These are phyloP conservation scores for Rhyzopertha dominica DNA, from an alignment of 1,140 invertebrate genomes.

Conservation along the genomic window DNA sequence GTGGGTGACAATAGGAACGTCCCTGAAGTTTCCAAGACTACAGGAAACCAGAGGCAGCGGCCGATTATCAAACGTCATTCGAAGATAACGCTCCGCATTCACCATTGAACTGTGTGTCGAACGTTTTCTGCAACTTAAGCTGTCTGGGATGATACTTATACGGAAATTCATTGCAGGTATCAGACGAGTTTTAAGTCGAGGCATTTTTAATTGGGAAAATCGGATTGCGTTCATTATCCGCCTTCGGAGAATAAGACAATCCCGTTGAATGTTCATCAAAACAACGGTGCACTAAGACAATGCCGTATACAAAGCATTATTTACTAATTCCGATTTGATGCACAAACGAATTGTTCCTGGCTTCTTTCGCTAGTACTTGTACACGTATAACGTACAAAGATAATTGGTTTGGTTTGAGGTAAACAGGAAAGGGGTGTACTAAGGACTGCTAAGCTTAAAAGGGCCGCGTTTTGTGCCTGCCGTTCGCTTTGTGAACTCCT, in stretches of 20 bases:
- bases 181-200: constrained; percentile 24
- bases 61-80: constrained; percentile 44
- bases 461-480: constrained; percentile 21
- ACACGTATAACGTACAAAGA: constrained; percentile 21
- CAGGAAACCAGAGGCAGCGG: constrained; percentile 38
- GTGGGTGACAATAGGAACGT: constrained; percentile 37
- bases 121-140: too few relatives aligned
- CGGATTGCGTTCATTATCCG: constrained; percentile 42
- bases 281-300: constrained; percentile 25
- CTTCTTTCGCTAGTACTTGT: constrained; percentile 16
- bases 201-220: constrained; percentile 44
- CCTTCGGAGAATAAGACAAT: constrained; percentile 27
- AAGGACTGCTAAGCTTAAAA: constrained; percentile 23
- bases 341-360: constrained; percentile 24
- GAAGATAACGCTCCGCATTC: too few relatives aligned
- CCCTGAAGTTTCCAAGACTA: constrained; percentile 41
- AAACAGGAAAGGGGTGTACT: constrained; percentile 18
- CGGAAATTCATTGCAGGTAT: constrained; percentile 25
- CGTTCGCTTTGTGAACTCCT: constrained; percentile 22
- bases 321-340: constrained; percentile 32
- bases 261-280: constrained; percentile 15
- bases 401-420: constrained; percentile 22
- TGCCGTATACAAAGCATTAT: constrained; percentile 24
- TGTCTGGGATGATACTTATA: too few relatives aligned
- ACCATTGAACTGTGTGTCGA: too few relatives aligned